A percentile compares a stretch with the other conserved stretches of the same genome.
phyloP scores from a whole-genome alignment of 92 coral and sea anemone species.

The Parazoanthus swiftii region DNA sequence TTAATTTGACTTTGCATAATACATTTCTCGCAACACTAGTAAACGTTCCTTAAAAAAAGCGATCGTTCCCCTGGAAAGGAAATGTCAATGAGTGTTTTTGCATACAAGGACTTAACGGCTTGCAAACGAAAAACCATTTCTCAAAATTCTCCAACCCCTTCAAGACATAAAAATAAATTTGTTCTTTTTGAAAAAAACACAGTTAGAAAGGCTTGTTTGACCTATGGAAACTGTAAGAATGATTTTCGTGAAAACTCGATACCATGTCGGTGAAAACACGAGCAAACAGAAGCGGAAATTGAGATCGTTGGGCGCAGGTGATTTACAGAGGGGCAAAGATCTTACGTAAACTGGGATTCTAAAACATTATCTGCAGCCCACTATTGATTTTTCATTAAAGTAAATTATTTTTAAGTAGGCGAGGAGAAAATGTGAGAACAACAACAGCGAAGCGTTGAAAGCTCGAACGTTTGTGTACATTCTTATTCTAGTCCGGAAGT shows the following conservation, averaged over 20 bases:
- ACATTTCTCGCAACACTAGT: neutral
- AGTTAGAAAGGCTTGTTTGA: neutral
- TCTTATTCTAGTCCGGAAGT: conserved; percentile 64
- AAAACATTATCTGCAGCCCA: neutral
- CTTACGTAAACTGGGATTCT: neutral
- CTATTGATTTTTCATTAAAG: neutral
- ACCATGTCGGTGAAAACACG: conserved; percentile 7
- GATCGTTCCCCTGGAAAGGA: conserved; percentile 11
- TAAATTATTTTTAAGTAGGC: neutral
- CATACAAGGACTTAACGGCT: neutral
- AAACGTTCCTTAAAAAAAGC: neutral
- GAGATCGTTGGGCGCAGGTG: conserved; percentile 39
- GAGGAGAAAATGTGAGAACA: conserved; percentile 3
- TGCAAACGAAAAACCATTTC: neutral
- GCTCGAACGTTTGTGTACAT: conserved; percentile 30
- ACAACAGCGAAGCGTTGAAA: conserved; percentile 3
- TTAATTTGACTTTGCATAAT: neutral
- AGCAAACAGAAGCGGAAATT: conserved; percentile 25
- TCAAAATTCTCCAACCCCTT: neutral
- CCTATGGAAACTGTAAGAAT: neutral
- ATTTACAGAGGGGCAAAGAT: conserved; percentile 1
- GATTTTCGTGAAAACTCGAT: conserved; percentile 18
- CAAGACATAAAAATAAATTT: neutral
- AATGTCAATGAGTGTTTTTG: neutral
- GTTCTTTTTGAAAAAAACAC: neutral